Percentiles rank a stretch among this genome's conserved stretches.
Conservation (phyloP, 2,797 vertebrate genomes). For the Okamejei kenojei region DNA sequence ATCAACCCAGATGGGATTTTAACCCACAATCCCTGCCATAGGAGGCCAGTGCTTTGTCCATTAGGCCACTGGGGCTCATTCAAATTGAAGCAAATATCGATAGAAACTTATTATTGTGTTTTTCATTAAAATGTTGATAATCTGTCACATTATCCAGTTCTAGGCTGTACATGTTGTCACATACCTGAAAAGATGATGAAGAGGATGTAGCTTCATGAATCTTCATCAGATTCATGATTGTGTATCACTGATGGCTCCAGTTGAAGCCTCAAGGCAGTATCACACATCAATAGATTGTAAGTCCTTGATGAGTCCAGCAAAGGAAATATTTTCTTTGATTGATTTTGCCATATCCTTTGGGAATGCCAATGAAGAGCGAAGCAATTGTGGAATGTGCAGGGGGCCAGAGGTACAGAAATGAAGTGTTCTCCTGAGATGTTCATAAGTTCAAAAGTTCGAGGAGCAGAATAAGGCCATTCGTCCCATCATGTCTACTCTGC, state of each 20-base stretch:
- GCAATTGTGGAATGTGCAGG: background rate
- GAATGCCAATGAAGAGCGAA: background rate
- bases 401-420: background rate
- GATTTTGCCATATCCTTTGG: no score
- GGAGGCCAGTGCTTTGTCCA: no score
- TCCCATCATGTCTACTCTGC: no score
- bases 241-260: constrained; percentile 1
- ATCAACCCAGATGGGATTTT: no score
- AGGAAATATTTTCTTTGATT: no score
- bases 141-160: constrained; percentile 7
- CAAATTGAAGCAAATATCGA: constrained; percentile 8
- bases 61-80: no score
- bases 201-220: background rate
- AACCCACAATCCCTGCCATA: no score
- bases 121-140: background rate
- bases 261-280: background rate
- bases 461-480: no score
- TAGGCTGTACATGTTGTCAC: background rate
- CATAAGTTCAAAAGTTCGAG: no score
- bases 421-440: background rate
- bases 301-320: background rate
- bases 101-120: background rate
- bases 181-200: background rate
- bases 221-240: background rate
- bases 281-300: constrained; percentile 33